These are phyloP conservation scores for Sciurus niger DNA, from an alignment of 2,113 vertebrate species.

Conservation along the genomic window DNA sequence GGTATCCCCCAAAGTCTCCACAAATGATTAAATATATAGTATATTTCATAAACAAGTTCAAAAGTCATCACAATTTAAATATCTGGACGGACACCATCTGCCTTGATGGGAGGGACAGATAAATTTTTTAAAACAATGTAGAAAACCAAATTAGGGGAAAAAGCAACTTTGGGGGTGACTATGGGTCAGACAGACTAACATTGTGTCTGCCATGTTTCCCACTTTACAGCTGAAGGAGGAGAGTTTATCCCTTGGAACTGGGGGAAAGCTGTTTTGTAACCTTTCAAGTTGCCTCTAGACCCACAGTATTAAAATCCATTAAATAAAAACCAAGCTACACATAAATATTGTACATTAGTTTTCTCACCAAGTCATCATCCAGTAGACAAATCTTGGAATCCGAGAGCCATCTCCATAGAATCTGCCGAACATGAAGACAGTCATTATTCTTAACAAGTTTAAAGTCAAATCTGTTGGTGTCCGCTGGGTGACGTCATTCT, in stretches of 20 bases:
- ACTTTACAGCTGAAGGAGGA: not conserved
- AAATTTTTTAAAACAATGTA: not conserved
- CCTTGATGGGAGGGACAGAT: not conserved
- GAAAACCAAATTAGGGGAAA: not conserved
- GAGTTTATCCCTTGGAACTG: not conserved
- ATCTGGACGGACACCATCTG: not conserved
- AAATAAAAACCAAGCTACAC: not conserved
- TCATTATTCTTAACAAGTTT: not conserved
- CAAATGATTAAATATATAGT: not conserved
- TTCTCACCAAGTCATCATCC: not conserved
- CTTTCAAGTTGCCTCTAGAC: not conserved
- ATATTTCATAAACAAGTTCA: slow-evolving; percentile 12
- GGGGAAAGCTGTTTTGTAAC: slow-evolving; percentile 4
- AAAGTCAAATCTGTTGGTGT: not conserved
- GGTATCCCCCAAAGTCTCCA: not conserved
- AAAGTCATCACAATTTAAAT: not conserved
- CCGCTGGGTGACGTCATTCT: not conserved
- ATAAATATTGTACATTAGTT: not conserved
- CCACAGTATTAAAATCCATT: not conserved
- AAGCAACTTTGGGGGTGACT: not conserved
- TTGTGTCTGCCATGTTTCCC: not conserved
- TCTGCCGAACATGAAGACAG: not conserved
- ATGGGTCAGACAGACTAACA: not conserved
- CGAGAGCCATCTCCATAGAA: not conserved
- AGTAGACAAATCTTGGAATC: slow-evolving; percentile 14